Conservation (phyloP, 1,140 invertebrate species). For the Archivesica marissinica region DNA sequence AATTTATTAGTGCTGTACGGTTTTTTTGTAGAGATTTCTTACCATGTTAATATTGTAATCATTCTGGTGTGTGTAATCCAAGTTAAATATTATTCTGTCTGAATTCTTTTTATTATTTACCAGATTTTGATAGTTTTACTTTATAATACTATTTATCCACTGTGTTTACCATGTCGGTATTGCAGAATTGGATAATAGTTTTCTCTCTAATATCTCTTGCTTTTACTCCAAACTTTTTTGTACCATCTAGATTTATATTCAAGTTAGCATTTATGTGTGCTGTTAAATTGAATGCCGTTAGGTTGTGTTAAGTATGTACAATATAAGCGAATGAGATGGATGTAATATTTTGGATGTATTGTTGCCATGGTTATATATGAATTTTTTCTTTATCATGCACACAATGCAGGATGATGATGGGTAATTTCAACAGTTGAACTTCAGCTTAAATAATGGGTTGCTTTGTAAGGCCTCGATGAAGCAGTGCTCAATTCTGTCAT, state of each 20-base stretch:
- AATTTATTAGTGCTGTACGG: slow-evolving; percentile 14
- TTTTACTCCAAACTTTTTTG: too few relatives aligned
- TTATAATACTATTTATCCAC: too few relatives aligned
- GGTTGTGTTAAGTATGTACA: too few relatives aligned
- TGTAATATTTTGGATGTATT: background rate
- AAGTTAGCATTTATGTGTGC: too few relatives aligned
- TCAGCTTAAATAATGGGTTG: background rate
- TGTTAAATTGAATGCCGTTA: too few relatives aligned
- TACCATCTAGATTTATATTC: too few relatives aligned
- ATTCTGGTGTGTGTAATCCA: background rate
- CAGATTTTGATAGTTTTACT: background rate
- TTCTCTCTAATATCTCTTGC: too few relatives aligned
- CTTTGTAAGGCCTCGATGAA: too few relatives aligned
- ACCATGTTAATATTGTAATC: background rate
- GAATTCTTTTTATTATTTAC: background rate
- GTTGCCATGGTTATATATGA: background rate
- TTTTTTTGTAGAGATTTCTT: slow-evolving; percentile 11
- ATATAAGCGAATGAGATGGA: too few relatives aligned
- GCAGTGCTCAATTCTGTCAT: too few relatives aligned
- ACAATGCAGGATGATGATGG: background rate
- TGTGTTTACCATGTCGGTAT: too few relatives aligned
- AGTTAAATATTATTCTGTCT: background rate
- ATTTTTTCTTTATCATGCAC: slow-evolving; percentile 11
- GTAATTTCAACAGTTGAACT: slow-evolving; percentile 2
- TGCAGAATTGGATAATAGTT: too few relatives aligned